phyloP scores from a whole-genome alignment of 2,888 invertebrate species.

The Rhynchonema sp. region DNA sequence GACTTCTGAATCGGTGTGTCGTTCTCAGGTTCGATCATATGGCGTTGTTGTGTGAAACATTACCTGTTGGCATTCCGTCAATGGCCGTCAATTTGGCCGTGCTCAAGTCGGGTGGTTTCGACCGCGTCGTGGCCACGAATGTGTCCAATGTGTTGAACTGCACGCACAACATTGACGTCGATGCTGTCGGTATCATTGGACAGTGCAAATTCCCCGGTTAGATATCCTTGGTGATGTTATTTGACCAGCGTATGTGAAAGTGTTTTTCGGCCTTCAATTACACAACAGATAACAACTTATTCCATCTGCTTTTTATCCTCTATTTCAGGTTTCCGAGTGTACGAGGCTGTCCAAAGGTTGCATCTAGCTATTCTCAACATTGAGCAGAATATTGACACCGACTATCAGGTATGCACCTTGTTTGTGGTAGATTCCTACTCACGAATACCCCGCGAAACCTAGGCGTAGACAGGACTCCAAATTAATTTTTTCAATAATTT shows the following conservation, averaged over 20 bases:
- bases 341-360: slow-evolving; percentile 6
- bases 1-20: too few relatives aligned
- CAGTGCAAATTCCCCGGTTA: slow-evolving; percentile 8
- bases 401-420: slow-evolving; percentile 5
- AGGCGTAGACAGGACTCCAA: too few relatives aligned
- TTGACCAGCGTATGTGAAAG: too few relatives aligned
- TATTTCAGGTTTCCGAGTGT: background rate
- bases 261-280: too few relatives aligned
- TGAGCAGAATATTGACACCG: background rate
- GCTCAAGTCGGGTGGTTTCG: background rate
- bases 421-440: too few relatives aligned
- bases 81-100: slow-evolving; percentile 14
- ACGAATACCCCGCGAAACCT: too few relatives aligned
- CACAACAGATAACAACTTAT: too few relatives aligned
- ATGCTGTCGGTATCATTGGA: slow-evolving; percentile 1
- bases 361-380: background rate
- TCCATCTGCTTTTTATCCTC: too few relatives aligned
- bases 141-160: background rate
- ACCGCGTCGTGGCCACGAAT: background rate
- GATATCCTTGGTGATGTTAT: too few relatives aligned
- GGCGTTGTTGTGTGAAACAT: slow-evolving; percentile 33
- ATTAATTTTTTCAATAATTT: too few relatives aligned
- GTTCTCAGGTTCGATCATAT: slow-evolving; percentile 31
- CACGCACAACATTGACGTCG: slow-evolving; percentile 2
- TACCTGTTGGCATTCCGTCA: slow-evolving; percentile 29